phyloP scores from a whole-genome alignment of 2,888 invertebrate species.

The Heliconius erato region DNA sequence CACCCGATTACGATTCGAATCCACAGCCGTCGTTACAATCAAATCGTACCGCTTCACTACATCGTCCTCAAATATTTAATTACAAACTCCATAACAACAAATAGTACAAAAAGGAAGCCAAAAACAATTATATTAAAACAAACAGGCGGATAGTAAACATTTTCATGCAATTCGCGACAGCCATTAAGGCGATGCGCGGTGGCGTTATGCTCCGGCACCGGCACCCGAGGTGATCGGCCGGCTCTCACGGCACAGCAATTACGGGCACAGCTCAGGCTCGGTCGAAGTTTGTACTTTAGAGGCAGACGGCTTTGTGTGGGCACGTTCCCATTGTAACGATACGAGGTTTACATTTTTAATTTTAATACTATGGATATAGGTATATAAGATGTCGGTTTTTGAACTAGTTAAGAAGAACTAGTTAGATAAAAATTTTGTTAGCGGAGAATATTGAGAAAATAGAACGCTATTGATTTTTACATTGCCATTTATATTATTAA shows the following conservation, averaged over 20 bases:
- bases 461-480: no score
- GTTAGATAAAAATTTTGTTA: not conserved
- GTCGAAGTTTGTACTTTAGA: constrained; percentile 70
- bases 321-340: constrained; percentile 48
- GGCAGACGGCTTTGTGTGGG: constrained; percentile 64
- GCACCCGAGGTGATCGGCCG: constrained; percentile 73
- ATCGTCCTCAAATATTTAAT: not conserved
- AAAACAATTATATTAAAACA: constrained; percentile 4
- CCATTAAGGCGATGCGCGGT: constrained; percentile 67
- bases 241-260: constrained; percentile 74
- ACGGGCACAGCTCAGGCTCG: constrained; percentile 64
- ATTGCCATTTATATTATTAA: not conserved
- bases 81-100: not conserved
- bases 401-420: no score
- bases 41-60: no score
- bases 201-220: constrained; percentile 60
- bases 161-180: constrained; percentile 62
- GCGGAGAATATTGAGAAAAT: no score
- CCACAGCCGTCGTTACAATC: no score
- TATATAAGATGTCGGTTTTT: no score
- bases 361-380: no score
- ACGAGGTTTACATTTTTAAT: not conserved
- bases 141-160: constrained; percentile 47
- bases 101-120: not conserved
- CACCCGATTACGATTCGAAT: not conserved